Percentiles rank a stretch among this genome's conserved stretches.
These are phyloP conservation scores for Meteorus colon DNA, from an alignment of 2,888 invertebrate species.

Conservation along the genomic window DNA sequence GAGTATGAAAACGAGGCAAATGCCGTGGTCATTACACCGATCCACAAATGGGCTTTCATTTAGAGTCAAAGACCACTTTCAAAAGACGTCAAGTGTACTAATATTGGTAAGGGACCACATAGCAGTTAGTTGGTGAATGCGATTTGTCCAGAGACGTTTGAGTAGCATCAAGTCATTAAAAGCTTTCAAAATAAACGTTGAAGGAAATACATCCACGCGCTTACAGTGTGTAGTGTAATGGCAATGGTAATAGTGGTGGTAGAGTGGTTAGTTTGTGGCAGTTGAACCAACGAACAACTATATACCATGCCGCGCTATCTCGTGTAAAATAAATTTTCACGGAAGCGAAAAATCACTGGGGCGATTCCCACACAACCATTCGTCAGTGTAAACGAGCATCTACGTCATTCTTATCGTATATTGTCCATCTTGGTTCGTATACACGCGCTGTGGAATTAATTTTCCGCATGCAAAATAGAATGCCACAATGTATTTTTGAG, in stretches of 20 bases:
- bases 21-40: not conserved
- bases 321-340: constrained; percentile 39
- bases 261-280: constrained; percentile 6
- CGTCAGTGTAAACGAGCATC: constrained; percentile 34
- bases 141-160: not conserved
- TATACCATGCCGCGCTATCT: constrained; percentile 22
- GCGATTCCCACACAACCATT: constrained; percentile 23
- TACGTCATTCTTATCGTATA: constrained; percentile 43
- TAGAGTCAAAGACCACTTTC: not conserved
- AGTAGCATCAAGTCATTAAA: not conserved
- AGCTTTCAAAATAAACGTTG: not conserved
- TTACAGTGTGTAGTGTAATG: not conserved
- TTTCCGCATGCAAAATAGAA: constrained; percentile 14
- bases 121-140: not conserved
- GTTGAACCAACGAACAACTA: constrained; percentile 8
- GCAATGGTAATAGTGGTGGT: not conserved
- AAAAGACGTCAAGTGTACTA: not conserved
- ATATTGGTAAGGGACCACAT: not conserved
- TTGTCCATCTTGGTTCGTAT: constrained; percentile 37
- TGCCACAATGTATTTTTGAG: not conserved
- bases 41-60: not conserved
- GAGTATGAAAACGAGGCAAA: not conserved
- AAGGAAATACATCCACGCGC: not conserved
- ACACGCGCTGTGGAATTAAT: constrained; percentile 32
- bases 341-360: constrained; percentile 38